Evolutionary conservation across 2,888 invertebrate genomes (phyloP).

Genomic region (Vanessa cardui): DNA sequence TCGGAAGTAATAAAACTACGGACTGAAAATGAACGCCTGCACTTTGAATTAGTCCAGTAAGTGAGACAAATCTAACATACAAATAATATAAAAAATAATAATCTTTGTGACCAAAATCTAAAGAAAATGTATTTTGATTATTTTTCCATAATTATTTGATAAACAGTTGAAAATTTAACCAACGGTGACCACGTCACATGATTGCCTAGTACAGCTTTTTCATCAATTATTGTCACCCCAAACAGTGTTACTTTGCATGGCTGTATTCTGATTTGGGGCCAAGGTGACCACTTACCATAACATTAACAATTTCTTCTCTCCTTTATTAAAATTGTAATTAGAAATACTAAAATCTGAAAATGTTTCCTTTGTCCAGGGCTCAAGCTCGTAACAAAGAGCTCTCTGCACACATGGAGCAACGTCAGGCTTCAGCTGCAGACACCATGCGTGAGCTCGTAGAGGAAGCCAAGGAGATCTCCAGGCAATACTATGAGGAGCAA

Average conservation of each 20-base stretch:
- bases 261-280: too few species aligned
- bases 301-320: too few species aligned
- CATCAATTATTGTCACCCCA: too few species aligned
- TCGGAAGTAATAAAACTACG: conserved; percentile 60
- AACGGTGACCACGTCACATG: too few species aligned
- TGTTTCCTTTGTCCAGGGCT: conserved; percentile 51
- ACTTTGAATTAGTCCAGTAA: conserved; percentile 71
- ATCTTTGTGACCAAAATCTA: too few species aligned
- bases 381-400: conserved; percentile 61
- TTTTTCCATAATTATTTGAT: background rate
- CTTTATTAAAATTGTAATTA: too few species aligned
- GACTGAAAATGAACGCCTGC: conserved; percentile 67
- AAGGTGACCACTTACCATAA: too few species aligned
- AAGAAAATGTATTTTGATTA: background rate
- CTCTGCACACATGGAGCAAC: conserved; percentile 56
- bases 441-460: conserved; percentile 62
- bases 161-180: too few species aligned
- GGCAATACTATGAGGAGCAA: conserved; percentile 62
- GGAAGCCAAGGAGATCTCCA: conserved; percentile 63
- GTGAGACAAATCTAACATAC: conserved; percentile 32
- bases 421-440: conserved; percentile 51
- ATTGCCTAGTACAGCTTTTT: too few species aligned
- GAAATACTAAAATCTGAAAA: too few species aligned
- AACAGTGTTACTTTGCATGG: too few species aligned
- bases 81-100: too few species aligned